Percentiles rank a stretch among this genome's conserved stretches.
These are phyloP conservation scores for Dasyurus viverrinus DNA, from an alignment of 2,113 vertebrate genomes.

Conservation along the genomic window DNA sequence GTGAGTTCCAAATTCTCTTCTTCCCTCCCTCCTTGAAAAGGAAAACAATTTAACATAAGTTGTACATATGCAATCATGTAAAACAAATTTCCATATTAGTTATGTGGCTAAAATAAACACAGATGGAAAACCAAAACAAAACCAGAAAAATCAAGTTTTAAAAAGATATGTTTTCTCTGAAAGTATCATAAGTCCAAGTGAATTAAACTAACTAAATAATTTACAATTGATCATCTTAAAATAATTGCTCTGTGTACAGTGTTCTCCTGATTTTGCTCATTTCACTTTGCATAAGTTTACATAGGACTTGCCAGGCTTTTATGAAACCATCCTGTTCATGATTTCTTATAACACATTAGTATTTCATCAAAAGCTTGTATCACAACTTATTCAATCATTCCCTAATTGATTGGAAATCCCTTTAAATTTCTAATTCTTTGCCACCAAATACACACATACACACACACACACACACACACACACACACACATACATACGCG, in stretches of 20 bases:
- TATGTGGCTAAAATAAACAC: background rate
- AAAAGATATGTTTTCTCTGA: background rate
- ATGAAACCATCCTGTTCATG: background rate
- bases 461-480: no score
- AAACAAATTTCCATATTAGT: background rate
- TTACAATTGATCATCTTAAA: background rate
- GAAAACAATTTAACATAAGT: background rate
- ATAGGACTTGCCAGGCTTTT: background rate
- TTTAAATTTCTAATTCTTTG: background rate
- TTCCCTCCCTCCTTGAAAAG: background rate
- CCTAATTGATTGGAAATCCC: background rate
- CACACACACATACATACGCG: background rate
- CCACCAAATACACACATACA: background rate
- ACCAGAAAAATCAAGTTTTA: background rate
- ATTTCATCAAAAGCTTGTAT: background rate
- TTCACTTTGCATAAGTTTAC: background rate
- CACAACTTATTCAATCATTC: background rate
- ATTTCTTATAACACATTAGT: background rate
- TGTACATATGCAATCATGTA: background rate
- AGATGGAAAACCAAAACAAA: background rate
- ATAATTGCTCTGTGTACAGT: background rate
- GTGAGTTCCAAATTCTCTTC: background rate
- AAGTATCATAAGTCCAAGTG: background rate
- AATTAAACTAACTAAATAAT: background rate
- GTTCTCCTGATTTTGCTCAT: background rate